phyloP scores from a whole-genome alignment of 2,113 vertebrate genomes.

The Hippolais icterina region DNA sequence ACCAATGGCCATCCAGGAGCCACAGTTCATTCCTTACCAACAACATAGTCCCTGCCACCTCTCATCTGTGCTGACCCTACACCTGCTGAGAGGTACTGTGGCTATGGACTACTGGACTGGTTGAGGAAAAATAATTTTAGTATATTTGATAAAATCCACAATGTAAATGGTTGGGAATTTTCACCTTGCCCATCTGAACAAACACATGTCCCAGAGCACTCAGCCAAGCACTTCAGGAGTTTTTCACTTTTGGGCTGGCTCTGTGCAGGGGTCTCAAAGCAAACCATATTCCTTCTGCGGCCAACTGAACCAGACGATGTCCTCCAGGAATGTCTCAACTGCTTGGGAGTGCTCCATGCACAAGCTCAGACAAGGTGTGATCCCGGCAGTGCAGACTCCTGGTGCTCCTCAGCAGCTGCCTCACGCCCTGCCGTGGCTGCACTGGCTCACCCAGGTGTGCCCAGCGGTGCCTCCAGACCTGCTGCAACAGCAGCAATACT shows the following conservation, averaged over 20 bases:
- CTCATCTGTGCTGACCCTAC: not conserved
- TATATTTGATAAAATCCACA: not conserved
- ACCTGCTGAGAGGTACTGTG: not conserved
- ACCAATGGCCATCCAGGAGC: not conserved
- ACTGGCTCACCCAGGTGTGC: not conserved
- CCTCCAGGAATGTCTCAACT: not conserved
- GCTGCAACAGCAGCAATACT: not conserved
- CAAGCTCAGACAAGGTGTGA: not conserved
- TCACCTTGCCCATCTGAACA: not conserved
- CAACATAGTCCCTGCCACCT: not conserved
- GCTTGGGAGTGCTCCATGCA: not conserved
- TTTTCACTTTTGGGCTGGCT: not conserved
- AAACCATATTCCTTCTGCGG: not conserved
- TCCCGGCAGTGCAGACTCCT: not conserved
- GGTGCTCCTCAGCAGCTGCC: not conserved
- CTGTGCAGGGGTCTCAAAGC: fast-evolving
- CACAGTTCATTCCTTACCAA: not conserved
- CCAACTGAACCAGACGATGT: not conserved
- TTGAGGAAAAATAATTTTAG: not conserved
- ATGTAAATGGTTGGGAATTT: not conserved
- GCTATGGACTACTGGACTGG: not conserved
- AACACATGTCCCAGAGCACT: fast-evolving
- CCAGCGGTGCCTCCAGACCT: not conserved
- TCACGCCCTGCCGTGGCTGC: not conserved
- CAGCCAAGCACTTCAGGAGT: not conserved